Base-by-base conservation (phyloP, 2,888 invertebrate genomes). In the Drosophila kokeensis region DNA sequence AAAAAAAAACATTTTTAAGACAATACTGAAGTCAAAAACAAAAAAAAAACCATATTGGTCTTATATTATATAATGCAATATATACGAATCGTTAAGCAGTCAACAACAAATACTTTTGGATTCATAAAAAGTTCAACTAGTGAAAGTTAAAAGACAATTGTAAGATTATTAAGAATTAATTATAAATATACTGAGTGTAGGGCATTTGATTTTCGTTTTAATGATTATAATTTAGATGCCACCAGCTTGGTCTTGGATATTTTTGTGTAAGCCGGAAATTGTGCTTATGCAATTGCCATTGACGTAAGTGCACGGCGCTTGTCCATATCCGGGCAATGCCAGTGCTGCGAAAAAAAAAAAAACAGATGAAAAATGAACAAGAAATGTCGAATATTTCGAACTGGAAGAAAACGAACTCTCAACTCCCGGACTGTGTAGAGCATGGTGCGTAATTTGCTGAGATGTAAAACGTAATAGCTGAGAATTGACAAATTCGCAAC, bases 381-480 rank as follows among this genome's bases (percentile, higher is more conserved):
- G 63, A 73, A 73, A 63, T 76, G 73, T 66, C 64, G 40, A 68
- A 73, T 45, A 68, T 59, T 63, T 42, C 36, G 62, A 73, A 66
- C 69, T 70, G 55, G 62, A 27, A 24, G 49, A 48, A 60, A 64
- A 53, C 63, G 21, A 70, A 34, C 55, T 64, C 52, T 48, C 40
- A 15, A 27, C 45, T 61, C 42, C 58, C 62, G 60, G 66, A 64
- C 69, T 64, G 34, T 62, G 66, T 50, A 70, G 89, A 87, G 84
- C 84, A 89, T 84, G 69, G 76, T 75, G 74, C 70, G 88, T 85
- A 82, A 84, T 86, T 85, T 85, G 74, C 84, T 69, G 80, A 89
- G 72, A 81, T 79, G 76, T 74, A 89, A 87, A 84, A 83, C 71
- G 79, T 83, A 86, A 89, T 89, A 76, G 83, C 84, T 73, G 87